Evolutionary conservation across 1,140 invertebrate genomes (phyloP), one percentile per base, ranked within the genome.

Genomic region (Caenorhabditis brenneri): DNA sequence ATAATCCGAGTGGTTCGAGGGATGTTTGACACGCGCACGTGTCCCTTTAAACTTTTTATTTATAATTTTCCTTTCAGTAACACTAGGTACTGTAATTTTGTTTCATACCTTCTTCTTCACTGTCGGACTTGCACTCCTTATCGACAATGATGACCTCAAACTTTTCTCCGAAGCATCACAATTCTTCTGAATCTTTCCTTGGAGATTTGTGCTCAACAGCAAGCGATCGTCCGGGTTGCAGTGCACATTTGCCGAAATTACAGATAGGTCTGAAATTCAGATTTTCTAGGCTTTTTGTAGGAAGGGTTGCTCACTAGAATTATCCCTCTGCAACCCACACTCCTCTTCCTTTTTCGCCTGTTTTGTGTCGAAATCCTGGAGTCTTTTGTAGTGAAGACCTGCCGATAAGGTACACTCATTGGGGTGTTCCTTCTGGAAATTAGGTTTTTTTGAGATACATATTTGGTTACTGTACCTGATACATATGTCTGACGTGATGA

Each of bases 401-500:
- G 74, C 74, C 2, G 74, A 80, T 29, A 51, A 36, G 53, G 31
- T 48, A 15, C 79, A 51, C 22, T 80, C 79, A 10, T 31, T 48
- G 10, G 79, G 49, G 27, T 80, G 79, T 3, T 48, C 79, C 33
- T 80, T 80, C 79, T 80, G 29, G 29, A 51, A n/a, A 49, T 0
- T 46, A 10, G 5, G 19, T 16, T 2, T 15, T 24, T 0, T 7
- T 0, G 1, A 48, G 16, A 49, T 22, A 16, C 24, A 7, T 19
- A 6, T 19, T 19, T 12, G 2, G 19, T 6, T 16, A n/a, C n/a
- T 3, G 49, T 55, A 84, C 83, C 46, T 86, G 49, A 78, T 86
- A 88, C 49, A 90, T 83, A 74, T 89, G 89, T 12, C 88, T 79
- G 48, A 90, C 88, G 79, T 90, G 89, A 33, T 89, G 86, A 65